Conservation (phyloP, 2,888 invertebrate genomes). For the Chalcosyrphus nemorum region DNA sequence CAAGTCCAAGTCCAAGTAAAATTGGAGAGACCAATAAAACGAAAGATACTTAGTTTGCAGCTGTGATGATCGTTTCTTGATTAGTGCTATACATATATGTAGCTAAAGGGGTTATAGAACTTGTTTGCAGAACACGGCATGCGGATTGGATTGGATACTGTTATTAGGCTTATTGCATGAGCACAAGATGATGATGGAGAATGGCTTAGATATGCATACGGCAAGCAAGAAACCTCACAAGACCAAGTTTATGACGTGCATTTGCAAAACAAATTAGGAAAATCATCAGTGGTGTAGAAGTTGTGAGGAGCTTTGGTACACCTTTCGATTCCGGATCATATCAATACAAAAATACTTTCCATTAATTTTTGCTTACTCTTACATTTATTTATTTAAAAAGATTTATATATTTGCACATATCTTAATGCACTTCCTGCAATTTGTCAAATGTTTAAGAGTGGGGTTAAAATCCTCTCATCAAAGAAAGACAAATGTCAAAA, state of each 20-base stretch:
- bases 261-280: conserved; percentile 2
- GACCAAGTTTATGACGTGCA: conserved; percentile 28
- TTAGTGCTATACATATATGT: conserved; percentile 14
- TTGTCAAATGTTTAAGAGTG: no score
- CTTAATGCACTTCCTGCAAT: no score
- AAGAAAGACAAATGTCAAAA: no score
- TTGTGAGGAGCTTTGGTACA: neutral
- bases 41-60: conserved; percentile 11
- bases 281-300: conserved; percentile 12
- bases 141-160: conserved; percentile 35
- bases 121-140: conserved; percentile 55
- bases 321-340: no score
- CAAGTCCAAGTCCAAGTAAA: conserved; percentile 67
- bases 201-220: conserved; percentile 30
- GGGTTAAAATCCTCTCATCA: no score
- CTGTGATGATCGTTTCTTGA: conserved; percentile 11
- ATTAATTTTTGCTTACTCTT: no score
- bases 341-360: no score
- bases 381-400: no score
- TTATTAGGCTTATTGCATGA: conserved; percentile 32
- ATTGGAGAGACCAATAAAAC: conserved; percentile 18
- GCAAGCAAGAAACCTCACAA: conserved; percentile 1
- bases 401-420: no score
- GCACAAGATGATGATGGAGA: conserved; percentile 18
- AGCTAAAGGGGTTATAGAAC: conserved; percentile 52